Evolutionary conservation across 2,797 vertebrate genomes (phyloP), one percentile per base, ranked within the genome.

Genomic region (Manis javanica): DNA sequence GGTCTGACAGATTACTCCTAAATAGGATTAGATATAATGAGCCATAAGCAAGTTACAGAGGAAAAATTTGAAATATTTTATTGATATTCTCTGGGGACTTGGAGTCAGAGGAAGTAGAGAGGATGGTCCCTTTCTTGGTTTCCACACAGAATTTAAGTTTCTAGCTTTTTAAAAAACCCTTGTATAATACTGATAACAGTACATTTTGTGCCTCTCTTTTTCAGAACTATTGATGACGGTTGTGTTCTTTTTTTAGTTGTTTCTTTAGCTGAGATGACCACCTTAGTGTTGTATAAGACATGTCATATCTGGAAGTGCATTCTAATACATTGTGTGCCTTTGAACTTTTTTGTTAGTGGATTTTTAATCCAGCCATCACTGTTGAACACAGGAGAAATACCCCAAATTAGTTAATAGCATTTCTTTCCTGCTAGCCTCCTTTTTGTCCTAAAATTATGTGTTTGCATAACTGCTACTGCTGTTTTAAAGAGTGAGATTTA

Each of bases 91-190:
- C 24, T 63, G n/a, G 24, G 19, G 3, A 61, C 79, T 63, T 72
- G 8, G 39, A 49, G 59, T 51, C 59, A 78, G 61, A 92, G 26
- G 13, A 13, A 51, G 1, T 63, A 72, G 15, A 71, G 23, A 89
- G 26, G 49, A 90, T 59, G 24, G 51, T 94, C 3, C 13, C 9
- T 59, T 96, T 74, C 6, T 89, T 66, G 31, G 39, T 21, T 83
- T 95, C 72, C 7, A 84, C 34, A 9, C 13, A 74, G 29, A 96
- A 78, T 81, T 87, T 93, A 75, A 75, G 14, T 92, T 88, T 94
- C 51, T 68, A 59, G 37, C 4, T 81, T 13, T 61, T 87, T 90
- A 55, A 18, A 9, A 21, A 75, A 51, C 72, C 46, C 4, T 74
- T 83, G 19, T 53, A 26, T 37, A 79, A 57, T 69, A 86, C 24